phyloP scores from a whole-genome alignment of 2,888 invertebrate genomes.

The Lochmaea crataegi region DNA sequence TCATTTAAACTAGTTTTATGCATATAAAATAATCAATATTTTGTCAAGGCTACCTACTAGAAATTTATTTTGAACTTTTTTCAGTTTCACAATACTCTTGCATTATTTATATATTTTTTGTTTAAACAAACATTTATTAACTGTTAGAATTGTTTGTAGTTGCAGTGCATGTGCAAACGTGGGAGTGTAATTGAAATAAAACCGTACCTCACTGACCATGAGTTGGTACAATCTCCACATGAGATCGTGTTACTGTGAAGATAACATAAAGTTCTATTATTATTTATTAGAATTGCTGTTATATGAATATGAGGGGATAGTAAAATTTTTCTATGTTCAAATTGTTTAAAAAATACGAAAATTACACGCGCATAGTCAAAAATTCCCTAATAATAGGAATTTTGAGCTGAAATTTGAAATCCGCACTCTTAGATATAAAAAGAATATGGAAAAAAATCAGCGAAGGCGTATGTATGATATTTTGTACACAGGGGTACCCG shows the following conservation, averaged over 20 bases:
- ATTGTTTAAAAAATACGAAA: neutral
- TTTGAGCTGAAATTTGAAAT: too few relatives aligned
- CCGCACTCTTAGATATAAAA: too few relatives aligned
- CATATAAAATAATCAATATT: conserved; percentile 2
- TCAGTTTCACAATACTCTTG: neutral
- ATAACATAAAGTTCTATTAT: neutral
- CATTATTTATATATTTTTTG: neutral
- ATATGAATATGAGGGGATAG: neutral
- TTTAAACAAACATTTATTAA: neutral
- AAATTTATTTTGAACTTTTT: neutral
- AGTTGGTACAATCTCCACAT: neutral
- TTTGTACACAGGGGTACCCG: too few relatives aligned
- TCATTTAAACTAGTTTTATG: conserved; percentile 1
- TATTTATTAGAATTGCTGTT: neutral
- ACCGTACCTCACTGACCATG: neutral
- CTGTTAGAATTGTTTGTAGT: neutral
- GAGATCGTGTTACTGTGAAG: neutral
- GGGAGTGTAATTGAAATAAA: neutral
- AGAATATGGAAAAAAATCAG: too few relatives aligned
- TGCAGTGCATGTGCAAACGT: neutral
- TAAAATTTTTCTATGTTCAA: too few relatives aligned
- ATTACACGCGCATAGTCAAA: too few relatives aligned
- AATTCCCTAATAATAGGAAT: too few relatives aligned
- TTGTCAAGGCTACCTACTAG: neutral
- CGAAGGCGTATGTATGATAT: too few relatives aligned